Base-by-base conservation (phyloP, 2,888 invertebrate genomes). In the Mimas tiliae region DNA sequence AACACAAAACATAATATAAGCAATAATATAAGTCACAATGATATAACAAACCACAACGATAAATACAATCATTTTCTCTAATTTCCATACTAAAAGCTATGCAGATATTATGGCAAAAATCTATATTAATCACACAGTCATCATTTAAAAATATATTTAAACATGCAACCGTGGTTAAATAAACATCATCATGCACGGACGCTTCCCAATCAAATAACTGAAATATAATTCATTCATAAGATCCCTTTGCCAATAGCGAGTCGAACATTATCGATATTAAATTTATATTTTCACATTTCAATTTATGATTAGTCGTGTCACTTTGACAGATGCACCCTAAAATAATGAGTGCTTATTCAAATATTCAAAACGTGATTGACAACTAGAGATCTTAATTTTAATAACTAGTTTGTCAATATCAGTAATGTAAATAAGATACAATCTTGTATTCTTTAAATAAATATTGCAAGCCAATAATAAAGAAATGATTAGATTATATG, bases 321-420 rank as follows among this genome's bases (percentile, higher is more conserved):
- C 89, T 88, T 84, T 74, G 72, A 68, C 67, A 66, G 73, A 73
- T 77, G 75, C 80, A 70, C 82, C 80, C 78, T 72, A 70, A 75
- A 79, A 79, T 79, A 79, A 81, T 82, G 76, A 78, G 79, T 79
- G 69, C 68, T 74, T 76, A 79, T 83, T 78, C 76, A 79, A 79
- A 83, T 83, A 85, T 85, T 85, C 74, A 84, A 81, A 81, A 77
- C 71, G 80, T 90, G 93, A 93, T 90, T 91, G 93, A 91, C 91
- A 78, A 83, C 77, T 81, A 80, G 69, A 82, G 74, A 82, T 79
- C 68, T 67, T 68, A 71, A 85, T 83, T 53, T 42, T 55, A 19
- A 63, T 42, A 65, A 65, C 65, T 58, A 48, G 65, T 65, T 58
- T 65, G 48, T 65, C 34, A 70, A 72, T 69, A 67, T 71, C 63